phyloP scores from a whole-genome alignment of 1,140 invertebrate genomes.

The Lethrus apterus region DNA sequence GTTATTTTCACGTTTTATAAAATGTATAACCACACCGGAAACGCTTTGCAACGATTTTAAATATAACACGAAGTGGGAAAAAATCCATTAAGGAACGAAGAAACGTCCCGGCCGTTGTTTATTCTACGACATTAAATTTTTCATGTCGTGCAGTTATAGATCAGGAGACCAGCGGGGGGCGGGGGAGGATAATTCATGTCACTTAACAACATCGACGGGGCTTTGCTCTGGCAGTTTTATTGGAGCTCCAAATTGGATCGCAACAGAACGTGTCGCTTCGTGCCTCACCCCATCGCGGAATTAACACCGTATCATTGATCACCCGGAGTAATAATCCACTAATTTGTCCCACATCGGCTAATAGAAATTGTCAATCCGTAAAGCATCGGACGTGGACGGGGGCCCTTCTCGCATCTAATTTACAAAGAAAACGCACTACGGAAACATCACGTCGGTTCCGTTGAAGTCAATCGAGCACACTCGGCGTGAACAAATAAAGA shows the following conservation, averaged over 20 bases:
- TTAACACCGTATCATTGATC: constrained; percentile 39
- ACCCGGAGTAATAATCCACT: constrained; percentile 39
- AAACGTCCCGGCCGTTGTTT: constrained; percentile 16
- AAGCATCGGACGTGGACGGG: too few relatives aligned
- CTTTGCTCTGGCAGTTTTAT: constrained; percentile 42
- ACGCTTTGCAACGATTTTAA: too few relatives aligned
- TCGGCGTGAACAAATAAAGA: too few relatives aligned
- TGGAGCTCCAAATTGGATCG: constrained; percentile 40
- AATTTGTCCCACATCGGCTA: constrained; percentile 37
- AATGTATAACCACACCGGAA: too few relatives aligned
- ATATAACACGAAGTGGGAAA: too few relatives aligned
- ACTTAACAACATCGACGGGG: constrained; percentile 40
- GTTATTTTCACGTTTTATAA: too few relatives aligned
- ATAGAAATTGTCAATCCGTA: constrained; percentile 40
- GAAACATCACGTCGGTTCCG: too few relatives aligned
- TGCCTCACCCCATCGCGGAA: constrained; percentile 19
- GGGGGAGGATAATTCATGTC: constrained; percentile 39
- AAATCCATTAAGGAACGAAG: too few relatives aligned
- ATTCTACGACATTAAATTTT: constrained; percentile 16
- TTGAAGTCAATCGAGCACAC: too few relatives aligned
- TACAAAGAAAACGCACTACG: too few relatives aligned
- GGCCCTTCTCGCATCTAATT: too few relatives aligned
- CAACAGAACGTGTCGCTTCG: constrained; percentile 27
- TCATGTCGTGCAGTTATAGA: constrained; percentile 15
- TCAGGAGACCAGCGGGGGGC: constrained; percentile 1